These are phyloP conservation scores for Stegastes partitus DNA, from an alignment of 2,113 vertebrate species.

Conservation along the genomic window DNA sequence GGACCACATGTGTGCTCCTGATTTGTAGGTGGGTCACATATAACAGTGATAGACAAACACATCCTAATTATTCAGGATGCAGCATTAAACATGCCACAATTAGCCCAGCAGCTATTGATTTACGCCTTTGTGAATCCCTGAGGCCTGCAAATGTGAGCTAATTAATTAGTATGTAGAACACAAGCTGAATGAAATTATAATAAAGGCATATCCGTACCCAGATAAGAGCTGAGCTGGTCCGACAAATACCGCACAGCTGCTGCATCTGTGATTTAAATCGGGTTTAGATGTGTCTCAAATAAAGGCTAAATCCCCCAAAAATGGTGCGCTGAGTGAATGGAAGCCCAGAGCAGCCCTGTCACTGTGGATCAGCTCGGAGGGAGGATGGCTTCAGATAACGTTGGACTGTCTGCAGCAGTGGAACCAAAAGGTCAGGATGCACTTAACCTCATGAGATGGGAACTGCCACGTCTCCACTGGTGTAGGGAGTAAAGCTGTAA, in stretches of 20 bases:
- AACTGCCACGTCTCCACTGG: conserved; percentile 48
- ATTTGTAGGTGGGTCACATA: conserved; percentile 13
- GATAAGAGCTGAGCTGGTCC: background rate
- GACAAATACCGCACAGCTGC: background rate
- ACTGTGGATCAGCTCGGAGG: conserved; percentile 38
- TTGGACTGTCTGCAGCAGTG: conserved; percentile 39
- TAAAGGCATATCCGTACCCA: background rate
- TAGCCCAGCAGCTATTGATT: conserved; percentile 50
- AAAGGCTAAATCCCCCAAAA: conserved; percentile 28
- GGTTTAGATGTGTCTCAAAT: background rate
- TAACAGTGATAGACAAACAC: conserved; percentile 36
- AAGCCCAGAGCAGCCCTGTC: conserved; percentile 47
- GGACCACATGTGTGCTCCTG: background rate
- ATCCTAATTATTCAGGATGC: conserved; percentile 45
- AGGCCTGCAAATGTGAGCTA: conserved; percentile 10
- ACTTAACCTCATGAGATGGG: conserved; percentile 65
- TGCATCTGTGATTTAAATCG: conserved; percentile 6
- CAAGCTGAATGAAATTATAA: conserved; percentile 26
- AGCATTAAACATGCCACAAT: conserved; percentile 30
- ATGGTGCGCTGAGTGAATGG: background rate
- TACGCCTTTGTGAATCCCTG: conserved; percentile 24
- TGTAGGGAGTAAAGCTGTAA: conserved; percentile 14
- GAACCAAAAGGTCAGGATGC: conserved; percentile 68
- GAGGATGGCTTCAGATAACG: conserved; percentile 48
- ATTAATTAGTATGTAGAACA: conserved; percentile 13